Evolutionary conservation across 2,888 invertebrate genomes (phyloP).

Genomic region (Lepeophtheirus nordmannii): DNA sequence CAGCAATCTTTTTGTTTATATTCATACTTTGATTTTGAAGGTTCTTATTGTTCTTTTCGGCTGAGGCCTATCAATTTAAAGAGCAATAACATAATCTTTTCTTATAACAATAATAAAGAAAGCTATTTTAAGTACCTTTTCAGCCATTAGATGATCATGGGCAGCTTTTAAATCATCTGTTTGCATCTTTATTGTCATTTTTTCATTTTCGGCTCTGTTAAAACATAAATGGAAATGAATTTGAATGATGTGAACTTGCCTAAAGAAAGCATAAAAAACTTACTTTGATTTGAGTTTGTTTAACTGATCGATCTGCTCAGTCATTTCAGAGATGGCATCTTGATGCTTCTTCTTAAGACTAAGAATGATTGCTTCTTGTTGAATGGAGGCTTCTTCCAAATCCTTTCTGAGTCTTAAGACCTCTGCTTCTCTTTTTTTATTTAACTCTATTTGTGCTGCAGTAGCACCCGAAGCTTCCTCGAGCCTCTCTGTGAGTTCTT

Average conservation of each 20-base stretch:
- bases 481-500: slow-evolving; percentile 85
- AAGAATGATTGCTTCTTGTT: slow-evolving; percentile 19
- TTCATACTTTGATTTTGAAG: slow-evolving; percentile 88
- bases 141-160: slow-evolving; percentile 18
- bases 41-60: slow-evolving; percentile 97
- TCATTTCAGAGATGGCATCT: slow-evolving; percentile 96
- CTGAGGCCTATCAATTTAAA: slow-evolving; percentile 65
- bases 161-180: slow-evolving; percentile 89
- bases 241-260: not conserved
- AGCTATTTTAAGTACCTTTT: slow-evolving; percentile 11
- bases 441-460: slow-evolving; percentile 93
- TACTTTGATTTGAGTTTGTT: slow-evolving; percentile 96
- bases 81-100: not conserved
- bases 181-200: slow-evolving; percentile 91
- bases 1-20: slow-evolving; percentile 84
- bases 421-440: slow-evolving; percentile 99
- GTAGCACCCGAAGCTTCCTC: slow-evolving; percentile 99
- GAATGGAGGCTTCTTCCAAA: slow-evolving; percentile 55
- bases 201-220: slow-evolving; percentile 85
- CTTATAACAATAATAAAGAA: not conserved
- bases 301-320: slow-evolving; percentile 97
- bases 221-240: not conserved
- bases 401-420: slow-evolving; percentile 94
- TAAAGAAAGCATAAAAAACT: slow-evolving; percentile 25
- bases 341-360: slow-evolving; percentile 76